Evolutionary conservation across 2,113 vertebrate genomes (phyloP).

Genomic region (Engystomops pustulosus): DNA sequence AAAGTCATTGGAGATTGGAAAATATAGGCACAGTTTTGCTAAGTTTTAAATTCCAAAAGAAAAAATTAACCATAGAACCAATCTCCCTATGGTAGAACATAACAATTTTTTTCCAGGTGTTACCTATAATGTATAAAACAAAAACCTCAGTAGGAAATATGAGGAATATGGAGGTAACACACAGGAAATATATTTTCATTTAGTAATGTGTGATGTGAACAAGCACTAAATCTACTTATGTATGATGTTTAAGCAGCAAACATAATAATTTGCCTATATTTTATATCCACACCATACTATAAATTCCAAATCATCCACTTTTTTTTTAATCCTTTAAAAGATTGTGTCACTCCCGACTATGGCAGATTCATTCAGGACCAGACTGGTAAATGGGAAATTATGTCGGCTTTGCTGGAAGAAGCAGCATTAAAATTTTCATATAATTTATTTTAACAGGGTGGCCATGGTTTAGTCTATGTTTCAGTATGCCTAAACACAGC

Average conservation of each 20-base stretch:
- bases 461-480: constrained; percentile 59
- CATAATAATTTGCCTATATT: background rate
- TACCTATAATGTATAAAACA: too few relatives aligned
- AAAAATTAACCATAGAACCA: too few relatives aligned
- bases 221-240: background rate
- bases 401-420: constrained; percentile 27
- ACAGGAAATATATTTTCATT: too few relatives aligned
- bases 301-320: background rate
- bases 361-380: constrained; percentile 12
- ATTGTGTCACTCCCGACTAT: background rate
- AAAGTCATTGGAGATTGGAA: too few relatives aligned
- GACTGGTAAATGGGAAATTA: constrained; percentile 54
- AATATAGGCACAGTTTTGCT: too few relatives aligned
- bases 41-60: too few relatives aligned
- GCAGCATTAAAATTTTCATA: constrained; percentile 58
- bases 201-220: too few relatives aligned
- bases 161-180: too few relatives aligned
- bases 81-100: too few relatives aligned
- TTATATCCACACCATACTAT: background rate
- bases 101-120: too few relatives aligned
- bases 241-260: background rate
- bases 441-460: constrained; percentile 56
- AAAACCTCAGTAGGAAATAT: too few relatives aligned
- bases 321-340: background rate
- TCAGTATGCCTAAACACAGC: constrained; percentile 57